Base-by-base conservation (phyloP, 2,888 invertebrate genomes). In the Melinaea marsaeus region DNA sequence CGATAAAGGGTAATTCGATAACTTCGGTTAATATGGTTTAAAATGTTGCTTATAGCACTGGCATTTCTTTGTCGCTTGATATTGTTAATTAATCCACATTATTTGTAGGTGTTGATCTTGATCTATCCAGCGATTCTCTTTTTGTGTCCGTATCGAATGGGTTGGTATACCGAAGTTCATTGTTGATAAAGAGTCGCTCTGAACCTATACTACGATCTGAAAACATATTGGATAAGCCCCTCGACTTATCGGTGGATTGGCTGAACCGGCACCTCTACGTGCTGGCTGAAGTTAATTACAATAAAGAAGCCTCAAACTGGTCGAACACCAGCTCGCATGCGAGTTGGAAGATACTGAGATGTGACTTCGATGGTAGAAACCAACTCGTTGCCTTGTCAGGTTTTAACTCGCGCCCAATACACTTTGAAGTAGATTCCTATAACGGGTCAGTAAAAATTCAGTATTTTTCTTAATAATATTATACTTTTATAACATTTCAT, bases 401-500 rank as follows among this genome's bases (percentile, higher is more conserved):
- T 0, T 91, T 97, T 62, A 91, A 92, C 60, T 92, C 92, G 4
- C 92, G 93, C 72, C 95, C 97, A 0, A 92, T 93, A 62, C 95
- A 96, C 75, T 93, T 98, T 71, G 95, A 97, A 87, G 95, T 97
- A 0, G 98, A 98, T 89, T 97, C 98, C 45, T 94, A 96, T 75
- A 98, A 98, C 81, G 98, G 98, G 93, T 95, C 9, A 51, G 51
- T 51, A 5, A 2, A 84, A 85, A 89, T 79, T 35, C 32, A 13
- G 37, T 55, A 48, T 55, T 6, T 61, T 42, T 13, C 13, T 57
- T 51, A 46, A n/a, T 2, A 55, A 54, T 13, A 55, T 56, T 58
- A 48, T 55, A 57, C 22, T 11, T 37, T 37, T 42, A n/a, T 32
- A 55, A 4, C 6, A 13, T 13, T 60, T 7, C 6, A 13, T 34